phyloP scores from a whole-genome alignment of 2,113 vertebrate genomes.

The Scopus umbretta region DNA sequence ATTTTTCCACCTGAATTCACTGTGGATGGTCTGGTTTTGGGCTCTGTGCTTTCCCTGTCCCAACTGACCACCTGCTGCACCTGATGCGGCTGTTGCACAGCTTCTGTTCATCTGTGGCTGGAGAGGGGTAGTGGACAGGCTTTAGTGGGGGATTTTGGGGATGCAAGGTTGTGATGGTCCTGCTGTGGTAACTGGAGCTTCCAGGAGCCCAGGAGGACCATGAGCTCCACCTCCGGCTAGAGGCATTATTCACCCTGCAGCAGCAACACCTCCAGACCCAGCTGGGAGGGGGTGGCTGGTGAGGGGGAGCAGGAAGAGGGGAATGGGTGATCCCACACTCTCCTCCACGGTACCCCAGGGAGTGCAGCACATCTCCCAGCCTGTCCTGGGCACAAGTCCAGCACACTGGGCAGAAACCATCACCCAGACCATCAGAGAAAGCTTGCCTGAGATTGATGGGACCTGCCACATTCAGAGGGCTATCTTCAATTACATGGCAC shows the following conservation, averaged over 20 bases:
- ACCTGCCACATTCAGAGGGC: slow-evolving; percentile 1
- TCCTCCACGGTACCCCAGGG: accelerated
- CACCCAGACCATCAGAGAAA: not conserved
- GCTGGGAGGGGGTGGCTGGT: too few relatives aligned
- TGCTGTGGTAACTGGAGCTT: accelerated
- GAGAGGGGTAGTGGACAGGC: too few relatives aligned
- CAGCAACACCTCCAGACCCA: not conserved
- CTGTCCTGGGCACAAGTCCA: not conserved
- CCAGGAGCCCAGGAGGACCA: not conserved
- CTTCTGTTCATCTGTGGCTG: not conserved
- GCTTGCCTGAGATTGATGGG: slow-evolving; percentile 55
- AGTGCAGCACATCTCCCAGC: not conserved
- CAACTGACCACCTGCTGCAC: not conserved
- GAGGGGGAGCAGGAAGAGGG: not conserved
- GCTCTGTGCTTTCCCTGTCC: not conserved
- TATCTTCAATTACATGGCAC: slow-evolving; percentile 36
- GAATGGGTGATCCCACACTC: not conserved
- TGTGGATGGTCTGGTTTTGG: not conserved
- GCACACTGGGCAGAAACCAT: not conserved
- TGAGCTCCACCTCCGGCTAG: not conserved
- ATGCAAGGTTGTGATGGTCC: accelerated
- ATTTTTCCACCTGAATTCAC: not conserved
- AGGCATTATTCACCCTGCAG: not conserved
- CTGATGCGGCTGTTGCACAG: not conserved
- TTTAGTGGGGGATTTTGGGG: not conserved